Conservation (phyloP, 2,888 invertebrate genomes). For the Tillus elongatus region DNA sequence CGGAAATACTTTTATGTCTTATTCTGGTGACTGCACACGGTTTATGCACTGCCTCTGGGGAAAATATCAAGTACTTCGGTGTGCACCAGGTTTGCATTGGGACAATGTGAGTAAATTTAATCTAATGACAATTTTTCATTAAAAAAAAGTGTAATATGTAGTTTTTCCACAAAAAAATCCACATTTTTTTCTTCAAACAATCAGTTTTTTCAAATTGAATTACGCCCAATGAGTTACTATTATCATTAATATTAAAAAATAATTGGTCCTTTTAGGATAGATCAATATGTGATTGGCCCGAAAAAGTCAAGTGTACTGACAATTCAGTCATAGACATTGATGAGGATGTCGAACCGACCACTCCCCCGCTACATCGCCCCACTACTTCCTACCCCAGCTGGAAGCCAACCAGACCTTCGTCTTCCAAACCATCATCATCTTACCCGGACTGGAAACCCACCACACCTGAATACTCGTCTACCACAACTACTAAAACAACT, state of each 20-base stretch:
- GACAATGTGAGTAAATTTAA: conserved; percentile 47
- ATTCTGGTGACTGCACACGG: conserved; percentile 61
- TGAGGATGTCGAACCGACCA: conserved; percentile 4
- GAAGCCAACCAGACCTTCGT: conserved; percentile 16
- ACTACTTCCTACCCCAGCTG: conserved; percentile 9
- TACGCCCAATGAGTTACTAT: no score
- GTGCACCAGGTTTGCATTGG: conserved; percentile 65
- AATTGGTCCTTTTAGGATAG: conserved; percentile 43
- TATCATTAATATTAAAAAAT: not conserved
- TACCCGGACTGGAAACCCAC: conserved; percentile 18
- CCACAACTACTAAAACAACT: conserved; percentile 19
- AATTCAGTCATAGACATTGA: conserved; percentile 11
- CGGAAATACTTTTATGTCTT: conserved; percentile 54
- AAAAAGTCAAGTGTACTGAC: conserved; percentile 49
- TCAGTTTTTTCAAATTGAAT: no score
- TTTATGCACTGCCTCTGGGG: conserved; percentile 75
- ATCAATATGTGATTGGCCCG: conserved; percentile 67
- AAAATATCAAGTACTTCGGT: conserved; percentile 60
- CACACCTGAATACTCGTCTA: conserved; percentile 13
- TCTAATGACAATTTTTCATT: no score
- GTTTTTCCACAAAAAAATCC: no score
- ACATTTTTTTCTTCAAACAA: no score
- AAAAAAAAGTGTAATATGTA: no score
- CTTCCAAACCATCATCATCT: conserved; percentile 9
- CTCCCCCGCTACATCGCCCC: conserved; percentile 11